phyloP scores from a whole-genome alignment of 1,140 invertebrate species.

The Papilio polyxenes region DNA sequence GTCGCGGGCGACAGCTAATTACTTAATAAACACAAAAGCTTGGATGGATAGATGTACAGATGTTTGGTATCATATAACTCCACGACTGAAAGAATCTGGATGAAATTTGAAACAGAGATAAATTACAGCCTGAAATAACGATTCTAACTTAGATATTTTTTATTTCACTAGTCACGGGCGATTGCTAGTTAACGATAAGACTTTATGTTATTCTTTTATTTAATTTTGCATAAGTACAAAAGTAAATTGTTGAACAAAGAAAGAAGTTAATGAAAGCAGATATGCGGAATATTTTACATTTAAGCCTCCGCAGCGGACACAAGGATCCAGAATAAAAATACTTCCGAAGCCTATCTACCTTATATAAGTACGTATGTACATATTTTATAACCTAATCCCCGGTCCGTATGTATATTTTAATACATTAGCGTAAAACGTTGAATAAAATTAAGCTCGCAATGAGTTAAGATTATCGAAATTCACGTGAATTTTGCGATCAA shows the following conservation, averaged over 20 bases:
- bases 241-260: conserved; percentile 8
- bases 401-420: conserved; percentile 30
- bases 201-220: not conserved
- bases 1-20: too few relatives aligned
- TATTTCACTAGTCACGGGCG: too few relatives aligned
- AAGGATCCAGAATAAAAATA: conserved; percentile 33
- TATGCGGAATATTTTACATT: conserved; percentile 32
- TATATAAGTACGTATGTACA: not conserved
- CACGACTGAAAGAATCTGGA: too few relatives aligned
- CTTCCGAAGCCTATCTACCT: conserved; percentile 25
- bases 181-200: too few relatives aligned
- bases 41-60: too few relatives aligned
- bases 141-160: too few relatives aligned
- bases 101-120: too few relatives aligned
- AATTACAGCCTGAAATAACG: too few relatives aligned
- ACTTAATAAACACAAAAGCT: too few relatives aligned
- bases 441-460: conserved; percentile 2
- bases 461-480: conserved; percentile 9
- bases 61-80: too few relatives aligned
- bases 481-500: not conserved
- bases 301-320: conserved; percentile 21
- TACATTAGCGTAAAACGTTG: conserved; percentile 14
- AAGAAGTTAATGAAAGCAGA: conserved; percentile 32
- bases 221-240: not conserved
- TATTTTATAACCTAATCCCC: conserved; percentile 1